Evolutionary conservation across 1,140 invertebrate species (phyloP).

Genomic region (Calycopis cecrops): DNA sequence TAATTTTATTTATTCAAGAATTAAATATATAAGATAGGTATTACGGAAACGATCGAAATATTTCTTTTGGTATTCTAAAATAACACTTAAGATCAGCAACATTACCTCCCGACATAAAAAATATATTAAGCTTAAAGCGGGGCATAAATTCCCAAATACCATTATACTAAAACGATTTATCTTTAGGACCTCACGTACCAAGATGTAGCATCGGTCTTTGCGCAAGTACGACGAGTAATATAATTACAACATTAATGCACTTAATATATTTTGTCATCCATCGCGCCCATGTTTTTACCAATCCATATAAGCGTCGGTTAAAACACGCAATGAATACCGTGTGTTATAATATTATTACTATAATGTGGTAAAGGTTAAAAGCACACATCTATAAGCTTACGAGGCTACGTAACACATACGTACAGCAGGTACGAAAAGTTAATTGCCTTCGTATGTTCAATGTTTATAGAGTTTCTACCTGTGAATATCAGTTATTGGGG

Average conservation of each 20-base stretch:
- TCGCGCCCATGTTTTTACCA: neutral
- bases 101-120: constrained; percentile 6
- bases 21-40: no score
- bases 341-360: neutral
- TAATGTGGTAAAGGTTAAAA: neutral
- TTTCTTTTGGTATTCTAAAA: constrained; percentile 5
- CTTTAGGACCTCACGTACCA: constrained; percentile 7
- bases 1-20: no score
- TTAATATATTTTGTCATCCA: neutral
- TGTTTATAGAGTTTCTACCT: constrained; percentile 10
- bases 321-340: neutral
- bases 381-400: neutral
- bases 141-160: constrained; percentile 11
- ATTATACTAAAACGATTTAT: constrained; percentile 12
- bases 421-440: constrained; percentile 11
- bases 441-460: constrained; percentile 12
- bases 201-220: neutral
- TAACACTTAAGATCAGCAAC: constrained; percentile 3
- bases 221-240: constrained; percentile 4
- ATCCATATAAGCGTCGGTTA: neutral
- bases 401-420: neutral
- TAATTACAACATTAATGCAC: neutral
- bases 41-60: neutral
- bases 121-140: constrained; percentile 9
- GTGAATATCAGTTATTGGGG: constrained; percentile 4